These are phyloP conservation scores for Ceratothoa steindachneri DNA, from an alignment of 2,888 invertebrate species.

Conservation along the genomic window DNA sequence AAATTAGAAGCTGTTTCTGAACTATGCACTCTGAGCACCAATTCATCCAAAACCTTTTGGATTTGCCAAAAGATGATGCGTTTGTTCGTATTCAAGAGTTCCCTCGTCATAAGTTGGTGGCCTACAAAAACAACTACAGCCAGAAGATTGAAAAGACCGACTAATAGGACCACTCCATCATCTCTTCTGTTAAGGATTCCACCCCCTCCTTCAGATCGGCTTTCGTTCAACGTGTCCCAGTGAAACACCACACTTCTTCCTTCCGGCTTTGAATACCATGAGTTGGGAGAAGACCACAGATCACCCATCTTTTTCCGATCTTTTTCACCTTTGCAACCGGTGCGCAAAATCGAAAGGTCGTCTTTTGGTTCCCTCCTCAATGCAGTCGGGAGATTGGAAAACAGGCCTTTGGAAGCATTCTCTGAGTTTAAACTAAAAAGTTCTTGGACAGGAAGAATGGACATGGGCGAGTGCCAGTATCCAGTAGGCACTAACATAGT, in stretches of 20 bases:
- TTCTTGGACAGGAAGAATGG: too few relatives aligned
- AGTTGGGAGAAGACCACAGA: too few relatives aligned
- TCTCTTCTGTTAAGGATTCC: slow-evolving; percentile 10
- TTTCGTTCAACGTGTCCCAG: background rate
- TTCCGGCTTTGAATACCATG: background rate
- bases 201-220: background rate
- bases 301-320: too few relatives aligned
- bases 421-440: too few relatives aligned
- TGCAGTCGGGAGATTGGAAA: too few relatives aligned
- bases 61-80: slow-evolving; percentile 43
- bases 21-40: slow-evolving; percentile 45
- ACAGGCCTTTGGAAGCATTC: too few relatives aligned
- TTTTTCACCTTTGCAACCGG: too few relatives aligned
- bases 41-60: slow-evolving; percentile 44
- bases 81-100: background rate
- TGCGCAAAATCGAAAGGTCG: too few relatives aligned
- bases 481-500: too few relatives aligned
- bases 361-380: too few relatives aligned
- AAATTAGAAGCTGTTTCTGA: slow-evolving; percentile 34
- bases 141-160: slow-evolving; percentile 42
- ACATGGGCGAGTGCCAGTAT: too few relatives aligned
- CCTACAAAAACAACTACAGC: slow-evolving; percentile 43
- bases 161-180: slow-evolving; percentile 38
- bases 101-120: slow-evolving; percentile 22
- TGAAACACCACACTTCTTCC: background rate